Conservation (phyloP, 2,888 invertebrate genomes). For the Drepana falcataria region DNA sequence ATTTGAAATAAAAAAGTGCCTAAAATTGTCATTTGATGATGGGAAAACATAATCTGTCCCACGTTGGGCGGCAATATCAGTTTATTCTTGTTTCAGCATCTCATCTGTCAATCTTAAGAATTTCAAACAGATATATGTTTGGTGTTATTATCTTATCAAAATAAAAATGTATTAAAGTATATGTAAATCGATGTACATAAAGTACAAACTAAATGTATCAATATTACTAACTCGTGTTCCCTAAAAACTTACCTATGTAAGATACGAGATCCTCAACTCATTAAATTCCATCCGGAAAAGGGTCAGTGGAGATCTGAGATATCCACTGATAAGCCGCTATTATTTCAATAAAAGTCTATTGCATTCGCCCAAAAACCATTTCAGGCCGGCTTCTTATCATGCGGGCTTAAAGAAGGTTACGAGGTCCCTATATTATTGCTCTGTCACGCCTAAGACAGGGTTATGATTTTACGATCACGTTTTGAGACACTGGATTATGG, state of each 20-base stretch:
- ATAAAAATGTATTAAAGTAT: too few relatives aligned
- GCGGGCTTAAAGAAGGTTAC: constrained; percentile 6
- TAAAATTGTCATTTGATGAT: too few relatives aligned
- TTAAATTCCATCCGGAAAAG: constrained; percentile 40
- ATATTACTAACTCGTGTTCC: background rate
- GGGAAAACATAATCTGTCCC: too few relatives aligned
- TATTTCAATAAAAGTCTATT: constrained; percentile 60
- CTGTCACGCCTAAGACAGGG: background rate
- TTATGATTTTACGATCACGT: background rate
- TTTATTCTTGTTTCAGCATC: too few relatives aligned
- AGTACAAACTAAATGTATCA: too few relatives aligned
- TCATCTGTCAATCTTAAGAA: too few relatives aligned
- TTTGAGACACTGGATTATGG: background rate
- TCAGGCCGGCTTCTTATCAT: constrained; percentile 14
- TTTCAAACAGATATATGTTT: too few relatives aligned
- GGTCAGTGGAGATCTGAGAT: constrained; percentile 38
- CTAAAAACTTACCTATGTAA: constrained; percentile 15
- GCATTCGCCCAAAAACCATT: constrained; percentile 27
- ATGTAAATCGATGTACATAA: too few relatives aligned
- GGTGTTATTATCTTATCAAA: too few relatives aligned
- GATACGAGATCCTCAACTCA: constrained; percentile 25
- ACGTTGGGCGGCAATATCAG: too few relatives aligned
- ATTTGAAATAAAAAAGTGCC: too few relatives aligned
- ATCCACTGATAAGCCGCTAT: constrained; percentile 42
- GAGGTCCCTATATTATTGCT: constrained; percentile 4